phyloP scores from a whole-genome alignment of 2,113 vertebrate genomes.

The Gobius niger region DNA sequence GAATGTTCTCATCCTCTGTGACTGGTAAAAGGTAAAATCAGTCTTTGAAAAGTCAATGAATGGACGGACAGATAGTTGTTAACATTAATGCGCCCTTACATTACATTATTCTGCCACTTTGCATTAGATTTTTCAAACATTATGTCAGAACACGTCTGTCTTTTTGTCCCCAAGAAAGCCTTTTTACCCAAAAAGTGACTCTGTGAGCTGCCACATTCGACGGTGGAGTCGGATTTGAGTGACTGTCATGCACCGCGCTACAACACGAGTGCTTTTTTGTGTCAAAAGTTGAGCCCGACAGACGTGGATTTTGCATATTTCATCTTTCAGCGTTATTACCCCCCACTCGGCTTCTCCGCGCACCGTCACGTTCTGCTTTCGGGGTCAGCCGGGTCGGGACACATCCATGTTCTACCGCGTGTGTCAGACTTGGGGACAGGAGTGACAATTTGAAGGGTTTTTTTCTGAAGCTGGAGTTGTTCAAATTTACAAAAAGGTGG shows the following conservation, averaged over 20 bases:
- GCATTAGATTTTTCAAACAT: neutral
- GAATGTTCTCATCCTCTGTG: neutral
- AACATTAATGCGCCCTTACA: neutral
- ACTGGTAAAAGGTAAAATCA: neutral
- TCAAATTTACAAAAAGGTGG: too few species aligned
- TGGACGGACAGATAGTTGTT: neutral
- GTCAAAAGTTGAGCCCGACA: slow-evolving; percentile 7
- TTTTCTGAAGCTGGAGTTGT: neutral
- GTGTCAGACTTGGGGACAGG: neutral
- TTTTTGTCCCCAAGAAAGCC: neutral
- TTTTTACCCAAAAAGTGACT: neutral
- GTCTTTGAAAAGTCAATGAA: neutral
- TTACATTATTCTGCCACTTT: neutral
- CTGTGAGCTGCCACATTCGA: neutral
- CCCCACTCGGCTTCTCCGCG: neutral
- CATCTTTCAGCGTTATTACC: neutral
- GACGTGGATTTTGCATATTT: slow-evolving; percentile 9
- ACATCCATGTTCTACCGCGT: neutral
- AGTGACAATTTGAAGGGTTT: neutral
- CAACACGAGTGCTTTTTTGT: neutral
- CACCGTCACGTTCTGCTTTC: neutral
- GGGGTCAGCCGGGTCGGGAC: neutral
- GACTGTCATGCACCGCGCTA: neutral
- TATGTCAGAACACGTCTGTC: neutral
- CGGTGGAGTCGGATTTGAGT: neutral